phyloP scores from a whole-genome alignment of 2,797 vertebrate species.

The Lophotriccus pileatus region DNA sequence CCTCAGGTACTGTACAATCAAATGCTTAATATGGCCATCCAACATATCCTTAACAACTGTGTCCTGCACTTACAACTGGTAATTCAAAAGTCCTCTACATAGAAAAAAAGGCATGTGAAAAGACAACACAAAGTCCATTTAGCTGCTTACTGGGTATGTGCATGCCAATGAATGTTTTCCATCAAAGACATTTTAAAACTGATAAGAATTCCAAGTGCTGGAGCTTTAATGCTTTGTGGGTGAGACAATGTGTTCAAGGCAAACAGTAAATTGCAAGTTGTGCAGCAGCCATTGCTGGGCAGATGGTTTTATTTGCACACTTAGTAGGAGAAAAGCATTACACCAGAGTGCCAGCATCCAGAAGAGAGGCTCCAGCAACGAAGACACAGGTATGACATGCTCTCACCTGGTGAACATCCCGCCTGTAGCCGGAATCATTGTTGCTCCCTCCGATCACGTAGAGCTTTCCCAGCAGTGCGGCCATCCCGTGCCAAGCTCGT shows the following conservation, averaged over 20 bases:
- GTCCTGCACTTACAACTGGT: background rate
- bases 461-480: slow-evolving; percentile 80
- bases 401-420: slow-evolving; percentile 84
- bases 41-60: background rate
- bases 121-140: background rate
- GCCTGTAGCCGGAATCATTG: slow-evolving; percentile 84
- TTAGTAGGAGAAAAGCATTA: background rate
- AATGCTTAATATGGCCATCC: background rate
- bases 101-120: background rate
- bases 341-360: background rate
- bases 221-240: background rate
- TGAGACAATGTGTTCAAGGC: background rate
- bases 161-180: background rate
- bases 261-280: background rate
- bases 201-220: background rate
- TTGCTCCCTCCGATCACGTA: slow-evolving; percentile 96
- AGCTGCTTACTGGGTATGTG: background rate
- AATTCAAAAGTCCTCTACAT: background rate
- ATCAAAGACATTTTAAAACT: background rate
- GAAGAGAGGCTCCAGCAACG: background rate
- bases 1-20: background rate
- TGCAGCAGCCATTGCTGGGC: background rate
- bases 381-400: background rate
- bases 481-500: slow-evolving; percentile 94
- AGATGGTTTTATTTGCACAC: background rate